A percentile compares a stretch with the other conserved stretches of the same genome.
phyloP scores from a whole-genome alignment of 2,797 vertebrate genomes.

The Ptychadena robeensis region DNA sequence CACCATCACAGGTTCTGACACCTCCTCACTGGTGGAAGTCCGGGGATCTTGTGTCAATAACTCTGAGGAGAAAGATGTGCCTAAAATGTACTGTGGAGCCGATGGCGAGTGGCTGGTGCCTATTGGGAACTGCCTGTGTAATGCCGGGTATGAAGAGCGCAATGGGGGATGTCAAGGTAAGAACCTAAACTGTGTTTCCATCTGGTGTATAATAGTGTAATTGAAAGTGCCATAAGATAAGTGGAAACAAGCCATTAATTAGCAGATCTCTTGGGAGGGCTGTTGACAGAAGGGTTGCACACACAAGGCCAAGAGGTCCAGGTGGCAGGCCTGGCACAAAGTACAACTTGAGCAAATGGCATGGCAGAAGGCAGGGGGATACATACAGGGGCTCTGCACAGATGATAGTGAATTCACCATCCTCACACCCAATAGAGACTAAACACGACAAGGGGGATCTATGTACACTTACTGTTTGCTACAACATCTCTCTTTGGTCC shows the following conservation, averaged over 20 bases:
- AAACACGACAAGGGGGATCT: neutral
- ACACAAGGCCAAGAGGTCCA: conserved; percentile 75
- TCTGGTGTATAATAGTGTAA: conserved; percentile 71
- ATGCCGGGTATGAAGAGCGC: conserved; percentile 92
- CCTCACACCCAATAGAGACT: neutral
- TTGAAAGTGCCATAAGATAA: conserved; percentile 81
- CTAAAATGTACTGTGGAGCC: conserved; percentile 98
- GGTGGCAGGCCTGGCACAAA: conserved; percentile 73
- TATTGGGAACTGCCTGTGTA: conserved; percentile 96
- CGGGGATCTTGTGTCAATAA: conserved; percentile 96
- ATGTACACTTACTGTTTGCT: neutral
- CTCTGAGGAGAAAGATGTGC: conserved; percentile 95
- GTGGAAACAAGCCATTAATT: conserved; percentile 83
- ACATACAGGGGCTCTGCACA: conserved; percentile 31
- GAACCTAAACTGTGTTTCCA: conserved; percentile 71
- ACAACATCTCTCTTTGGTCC: neutral
- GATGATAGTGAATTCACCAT: conserved; percentile 38
- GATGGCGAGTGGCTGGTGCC: conserved; percentile 98
- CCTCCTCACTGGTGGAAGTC: conserved; percentile 95
- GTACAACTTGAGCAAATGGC: conserved; percentile 57
- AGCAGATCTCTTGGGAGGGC: conserved; percentile 78
- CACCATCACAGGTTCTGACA: conserved; percentile 92
- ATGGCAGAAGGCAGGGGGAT: conserved; percentile 56
- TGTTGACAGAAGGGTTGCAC: conserved; percentile 79
- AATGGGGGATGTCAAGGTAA: conserved; percentile 94